Evolutionary conservation across 2,888 invertebrate genomes (phyloP).

Genomic region (Dicycla oo): DNA sequence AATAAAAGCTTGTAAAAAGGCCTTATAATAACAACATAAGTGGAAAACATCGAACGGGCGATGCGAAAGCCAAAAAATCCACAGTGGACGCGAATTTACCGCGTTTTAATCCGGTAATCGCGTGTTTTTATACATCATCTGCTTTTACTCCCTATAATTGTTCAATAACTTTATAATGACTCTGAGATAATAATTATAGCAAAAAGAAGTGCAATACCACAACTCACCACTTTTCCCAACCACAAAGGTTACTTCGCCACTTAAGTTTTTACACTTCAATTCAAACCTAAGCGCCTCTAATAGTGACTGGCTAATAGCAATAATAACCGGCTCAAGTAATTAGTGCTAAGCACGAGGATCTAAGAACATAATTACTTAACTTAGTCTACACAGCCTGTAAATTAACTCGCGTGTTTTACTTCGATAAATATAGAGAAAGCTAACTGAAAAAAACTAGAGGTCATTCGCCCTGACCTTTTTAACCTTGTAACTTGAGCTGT

Average conservation of each 20-base stretch:
- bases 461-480: slow-evolving; percentile 85
- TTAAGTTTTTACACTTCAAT: slow-evolving; percentile 49
- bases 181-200: background rate
- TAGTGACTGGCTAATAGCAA: slow-evolving; percentile 38
- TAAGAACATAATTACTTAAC: slow-evolving; percentile 56
- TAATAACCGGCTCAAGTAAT: slow-evolving; percentile 53
- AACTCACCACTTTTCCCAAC: slow-evolving; percentile 30
- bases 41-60: background rate
- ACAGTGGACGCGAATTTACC: too few relatives aligned
- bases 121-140: background rate
- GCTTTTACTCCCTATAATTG: background rate
- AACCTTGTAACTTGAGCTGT: slow-evolving; percentile 80
- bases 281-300: slow-evolving; percentile 25
- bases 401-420: slow-evolving; percentile 74
- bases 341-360: slow-evolving; percentile 46
- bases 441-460: slow-evolving; percentile 70
- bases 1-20: background rate
- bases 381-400: slow-evolving; percentile 20
- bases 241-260: slow-evolving; percentile 55
- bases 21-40: background rate
- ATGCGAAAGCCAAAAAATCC: background rate
- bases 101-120: background rate
- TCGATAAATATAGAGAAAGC: slow-evolving; percentile 75
- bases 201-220: slow-evolving; percentile 13
- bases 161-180: background rate